Evolutionary conservation across 2,888 invertebrate genomes (phyloP), one percentile per base, ranked within the genome.

Genomic region (Machimus atricapillus): DNA sequence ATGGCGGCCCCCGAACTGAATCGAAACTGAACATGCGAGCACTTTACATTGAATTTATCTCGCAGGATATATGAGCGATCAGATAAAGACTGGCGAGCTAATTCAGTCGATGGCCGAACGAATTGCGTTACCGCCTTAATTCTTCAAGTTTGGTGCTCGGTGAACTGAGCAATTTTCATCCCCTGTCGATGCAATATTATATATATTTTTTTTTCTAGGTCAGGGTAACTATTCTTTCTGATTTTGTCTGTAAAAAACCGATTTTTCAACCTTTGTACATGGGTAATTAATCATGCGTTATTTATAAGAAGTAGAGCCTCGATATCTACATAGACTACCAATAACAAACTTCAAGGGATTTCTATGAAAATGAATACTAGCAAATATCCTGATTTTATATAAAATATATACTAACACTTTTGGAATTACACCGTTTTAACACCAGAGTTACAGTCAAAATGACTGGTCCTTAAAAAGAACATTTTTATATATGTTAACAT

Each of bases 61-160:
- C 19, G 56, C 31, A 52, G 81, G 19, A 46, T 56, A 23, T 56
- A 81, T 81, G 27, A 52, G n/a, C 27, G 81, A 56, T 27, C 76
- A 37, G 37, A 76, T 23, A 81, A 81, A 56, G 23, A 9, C 46
- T 31, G 56, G 52, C 52, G 52, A 23, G n/a, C 81, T 81, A 31
- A 52, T 81, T 81, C 81, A 81, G 31, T 81, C 52, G 81, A 81
- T 27, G 52, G 31, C 52, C 16, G 31, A 81, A 81, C 52, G 81
- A 81, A 43, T 81, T 81, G 46, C 43, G 43, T 81, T 19, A 16
- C 52, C 81, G 27, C 31, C 12, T 19, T 66, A 23, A 66, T 66
- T 66, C 66, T 66, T 23, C 9, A 66, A 66, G 19, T 66, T 12
- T 23, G 27, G 27, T 56, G 56, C 66, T 66, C 66, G 23, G n/a